Percentiles rank a stretch among this genome's conserved stretches.
Conservation (phyloP, 2,113 vertebrate genomes). For the Procavia capensis region DNA sequence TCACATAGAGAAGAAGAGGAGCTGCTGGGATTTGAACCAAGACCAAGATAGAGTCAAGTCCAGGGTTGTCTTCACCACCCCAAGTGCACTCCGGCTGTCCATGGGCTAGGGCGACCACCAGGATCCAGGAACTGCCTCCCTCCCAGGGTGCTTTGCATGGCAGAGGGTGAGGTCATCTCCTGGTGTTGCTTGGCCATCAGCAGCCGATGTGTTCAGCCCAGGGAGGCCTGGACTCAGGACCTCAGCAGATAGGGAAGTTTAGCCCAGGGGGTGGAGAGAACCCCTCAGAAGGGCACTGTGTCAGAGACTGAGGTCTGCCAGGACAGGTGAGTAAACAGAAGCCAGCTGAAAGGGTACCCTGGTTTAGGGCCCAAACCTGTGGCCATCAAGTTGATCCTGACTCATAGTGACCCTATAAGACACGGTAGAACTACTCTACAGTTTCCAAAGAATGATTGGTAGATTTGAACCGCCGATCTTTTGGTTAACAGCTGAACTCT, state of each 20-base stretch:
- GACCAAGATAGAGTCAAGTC: background rate
- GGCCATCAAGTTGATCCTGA: too few species aligned
- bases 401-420: too few species aligned
- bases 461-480: too few species aligned
- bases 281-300: background rate
- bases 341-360: too few species aligned
- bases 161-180: background rate
- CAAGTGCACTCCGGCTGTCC: background rate
- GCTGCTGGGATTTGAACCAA: conserved; percentile 34
- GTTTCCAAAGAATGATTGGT: too few species aligned
- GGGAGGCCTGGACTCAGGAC: background rate
- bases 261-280: background rate
- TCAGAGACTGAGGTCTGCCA: too few species aligned
- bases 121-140: background rate
- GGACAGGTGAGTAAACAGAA: background rate
- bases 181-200: background rate
- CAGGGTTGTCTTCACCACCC: too few species aligned
- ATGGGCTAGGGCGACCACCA: fast-evolving
- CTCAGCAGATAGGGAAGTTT: fast-evolving
- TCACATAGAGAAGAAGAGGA: background rate
- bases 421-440: too few species aligned
- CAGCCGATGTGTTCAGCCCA: background rate
- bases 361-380: background rate
- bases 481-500: too few species aligned
- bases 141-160: background rate